Evolutionary conservation across 2,888 invertebrate genomes (phyloP), one percentile per base, ranked within the genome.

Genomic region (Parnassius glacialis): DNA sequence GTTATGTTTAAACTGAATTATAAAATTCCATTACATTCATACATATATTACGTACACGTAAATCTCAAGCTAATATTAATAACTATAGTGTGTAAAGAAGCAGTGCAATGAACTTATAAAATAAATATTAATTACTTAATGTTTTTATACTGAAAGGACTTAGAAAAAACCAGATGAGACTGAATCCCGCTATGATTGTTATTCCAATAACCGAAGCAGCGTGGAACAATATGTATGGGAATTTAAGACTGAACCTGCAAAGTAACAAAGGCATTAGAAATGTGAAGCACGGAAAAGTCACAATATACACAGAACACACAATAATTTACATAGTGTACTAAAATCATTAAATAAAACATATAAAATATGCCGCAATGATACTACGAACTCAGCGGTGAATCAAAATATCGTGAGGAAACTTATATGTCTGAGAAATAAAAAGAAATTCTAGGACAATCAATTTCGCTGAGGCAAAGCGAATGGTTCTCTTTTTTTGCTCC

Each of bases 41-140:
- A 16, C 16, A 16, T 16, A 16, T 16, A 45, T 16, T 12, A 11
- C 3, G 10, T 45, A 3, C 12, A n/a, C 11, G 5, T n/a, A 12
- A 12, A n/a, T n/a, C 0, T 45, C 3, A 10, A n/a, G n/a, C 3
- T 45, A 45, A 45, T 45, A 45, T 45, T 45, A 12, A 2, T 16
- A 16, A 16, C 1, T 16, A 16, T 16, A 11, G 45, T 11, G 11
- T 13, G 3, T 54, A 54, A 10, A 3, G 10, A 13, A n/a, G 3
- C 3, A 34, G 34, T 34, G 34, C 7, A 7, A 5, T 44, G 5
- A 44, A 16, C 1, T 54, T 16, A 44, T 5, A 16, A 45, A 34
- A 34, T 12, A n/a, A 34, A 16, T 34, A 34, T 44, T 16, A 73
- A 79, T 77, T 68, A 80, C 82, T 68, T 25, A 76, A 43, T 3